Percentiles rank a stretch among this genome's conserved stretches.
phyloP scores from a whole-genome alignment of 2,797 vertebrate genomes.

The Sebastes alutus region DNA sequence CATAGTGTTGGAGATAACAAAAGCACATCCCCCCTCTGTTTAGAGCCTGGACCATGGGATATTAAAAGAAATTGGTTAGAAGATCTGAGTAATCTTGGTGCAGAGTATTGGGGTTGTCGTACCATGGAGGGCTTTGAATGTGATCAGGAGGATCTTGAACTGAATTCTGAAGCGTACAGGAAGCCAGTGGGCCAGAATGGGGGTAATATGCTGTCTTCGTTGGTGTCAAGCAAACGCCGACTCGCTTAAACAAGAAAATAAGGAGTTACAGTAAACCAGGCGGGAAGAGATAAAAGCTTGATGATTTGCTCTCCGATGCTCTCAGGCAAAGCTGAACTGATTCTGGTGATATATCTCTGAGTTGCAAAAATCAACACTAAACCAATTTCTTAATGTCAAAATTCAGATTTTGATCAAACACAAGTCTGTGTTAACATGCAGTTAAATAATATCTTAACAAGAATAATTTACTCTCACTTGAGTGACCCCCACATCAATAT shows the following conservation, averaged over 20 bases:
- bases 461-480: constrained; percentile 6
- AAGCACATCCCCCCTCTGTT: too few relatives aligned
- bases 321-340: neutral
- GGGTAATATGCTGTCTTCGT: neutral
- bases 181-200: neutral
- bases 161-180: neutral
- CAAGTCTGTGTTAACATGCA: neutral
- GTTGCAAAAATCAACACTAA: neutral
- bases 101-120: too few relatives aligned
- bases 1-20: too few relatives aligned
- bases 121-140: neutral
- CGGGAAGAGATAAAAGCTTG: neutral
- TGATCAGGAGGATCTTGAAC: neutral
- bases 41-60: too few relatives aligned
- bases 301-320: neutral
- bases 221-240: neutral
- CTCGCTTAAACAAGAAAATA: neutral
- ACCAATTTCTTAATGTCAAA: neutral
- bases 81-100: neutral
- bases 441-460: neutral
- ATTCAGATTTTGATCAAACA: neutral
- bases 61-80: neutral
- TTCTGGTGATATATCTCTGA: neutral
- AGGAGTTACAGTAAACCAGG: neutral
- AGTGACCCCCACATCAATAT: neutral